Evolutionary conservation across 1,140 invertebrate species (phyloP).

Genomic region (Sarcophaga peregrina): DNA sequence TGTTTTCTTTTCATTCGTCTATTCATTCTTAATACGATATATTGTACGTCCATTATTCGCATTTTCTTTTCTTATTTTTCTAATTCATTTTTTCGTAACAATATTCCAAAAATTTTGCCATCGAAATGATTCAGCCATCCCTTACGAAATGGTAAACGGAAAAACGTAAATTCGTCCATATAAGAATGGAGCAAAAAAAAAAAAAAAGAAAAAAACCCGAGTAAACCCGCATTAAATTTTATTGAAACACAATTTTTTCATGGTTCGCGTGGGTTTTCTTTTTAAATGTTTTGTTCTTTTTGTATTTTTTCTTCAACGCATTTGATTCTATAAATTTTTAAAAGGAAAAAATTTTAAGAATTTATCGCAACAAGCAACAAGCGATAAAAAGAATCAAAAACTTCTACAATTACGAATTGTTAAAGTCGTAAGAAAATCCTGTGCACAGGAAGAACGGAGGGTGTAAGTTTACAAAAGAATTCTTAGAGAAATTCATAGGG

Average conservation of each 20-base stretch:
- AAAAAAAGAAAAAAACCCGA: too few relatives aligned
- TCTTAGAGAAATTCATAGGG: neutral
- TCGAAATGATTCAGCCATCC: neutral
- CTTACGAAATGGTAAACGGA: neutral
- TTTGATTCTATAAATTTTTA: conserved; percentile 2
- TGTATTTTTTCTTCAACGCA: neutral
- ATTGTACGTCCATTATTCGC: neutral
- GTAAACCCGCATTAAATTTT: neutral
- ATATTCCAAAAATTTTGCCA: neutral
- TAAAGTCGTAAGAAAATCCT: neutral
- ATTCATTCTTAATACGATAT: neutral
- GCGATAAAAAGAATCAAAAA: conserved; percentile 9
- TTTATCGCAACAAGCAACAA: conserved; percentile 26
- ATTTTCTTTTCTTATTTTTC: too few relatives aligned
- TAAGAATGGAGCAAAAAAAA: too few relatives aligned
- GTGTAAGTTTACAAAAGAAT: conserved; percentile 4
- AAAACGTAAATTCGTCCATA: neutral
- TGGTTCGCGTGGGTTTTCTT: neutral
- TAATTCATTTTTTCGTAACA: neutral
- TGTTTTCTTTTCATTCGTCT: too few relatives aligned
- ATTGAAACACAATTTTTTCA: neutral
- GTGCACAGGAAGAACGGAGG: neutral
- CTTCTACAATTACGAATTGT: neutral
- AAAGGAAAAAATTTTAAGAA: conserved; percentile 23
- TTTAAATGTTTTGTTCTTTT: neutral